phyloP scores from a whole-genome alignment of 2,888 invertebrate species.

The Tryphoninae sp. region DNA sequence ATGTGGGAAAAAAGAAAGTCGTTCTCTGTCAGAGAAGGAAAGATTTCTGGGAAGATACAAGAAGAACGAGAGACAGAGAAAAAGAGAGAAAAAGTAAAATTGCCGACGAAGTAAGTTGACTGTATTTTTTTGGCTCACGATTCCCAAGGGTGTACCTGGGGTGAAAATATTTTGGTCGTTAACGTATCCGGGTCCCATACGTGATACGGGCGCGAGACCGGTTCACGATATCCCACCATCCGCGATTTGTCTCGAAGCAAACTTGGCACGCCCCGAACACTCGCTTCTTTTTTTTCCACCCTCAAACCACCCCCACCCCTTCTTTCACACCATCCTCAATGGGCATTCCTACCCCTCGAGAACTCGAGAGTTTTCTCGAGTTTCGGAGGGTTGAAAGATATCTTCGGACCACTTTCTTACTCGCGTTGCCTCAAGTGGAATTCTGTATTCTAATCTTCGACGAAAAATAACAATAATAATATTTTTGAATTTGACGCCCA shows the following conservation, averaged over 20 bases:
- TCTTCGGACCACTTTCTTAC: constrained; percentile 19
- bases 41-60: not conserved
- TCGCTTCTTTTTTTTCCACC: constrained; percentile 22
- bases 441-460: constrained; percentile 24
- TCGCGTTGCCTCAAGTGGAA: not conserved
- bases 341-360: constrained; percentile 34
- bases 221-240: constrained; percentile 52
- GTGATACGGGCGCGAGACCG: constrained; percentile 56
- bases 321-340: constrained; percentile 21
- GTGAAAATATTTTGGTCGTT: constrained; percentile 71
- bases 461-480: constrained; percentile 17
- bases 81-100: constrained; percentile 36
- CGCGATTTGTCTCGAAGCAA: constrained; percentile 64
- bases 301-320: constrained; percentile 1
- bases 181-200: constrained; percentile 64
- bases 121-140: constrained; percentile 21
- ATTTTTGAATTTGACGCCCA: not conserved
- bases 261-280: constrained; percentile 44
- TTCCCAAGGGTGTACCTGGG: constrained; percentile 67
- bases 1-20: too few species aligned
- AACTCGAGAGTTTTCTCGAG: constrained; percentile 39
- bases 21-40: not conserved
- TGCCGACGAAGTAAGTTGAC: constrained; percentile 36
- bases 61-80: constrained; percentile 43
- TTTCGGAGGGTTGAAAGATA: constrained; percentile 38